These are phyloP conservation scores for Dasypus novemcinctus DNA, from an alignment of 2,113 vertebrate species.

Conservation along the genomic window DNA sequence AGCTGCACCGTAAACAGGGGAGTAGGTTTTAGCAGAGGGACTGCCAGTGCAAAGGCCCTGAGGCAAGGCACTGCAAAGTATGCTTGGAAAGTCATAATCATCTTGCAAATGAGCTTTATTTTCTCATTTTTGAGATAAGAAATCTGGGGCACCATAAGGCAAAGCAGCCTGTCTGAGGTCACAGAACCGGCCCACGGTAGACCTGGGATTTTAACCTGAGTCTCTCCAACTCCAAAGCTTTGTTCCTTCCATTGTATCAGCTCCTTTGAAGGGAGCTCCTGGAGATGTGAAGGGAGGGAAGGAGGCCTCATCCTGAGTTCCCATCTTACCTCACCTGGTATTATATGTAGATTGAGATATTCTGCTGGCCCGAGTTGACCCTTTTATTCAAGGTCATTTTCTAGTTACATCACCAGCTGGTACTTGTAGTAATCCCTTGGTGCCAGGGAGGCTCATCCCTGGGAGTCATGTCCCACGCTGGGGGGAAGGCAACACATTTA, in stretches of 20 bases:
- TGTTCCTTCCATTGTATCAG: too few relatives aligned
- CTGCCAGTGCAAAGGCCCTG: neutral
- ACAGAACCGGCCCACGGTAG: neutral
- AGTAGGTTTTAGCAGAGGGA: neutral
- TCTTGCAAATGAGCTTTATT: neutral
- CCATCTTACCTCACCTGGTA: too few relatives aligned
- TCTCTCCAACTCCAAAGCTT: neutral
- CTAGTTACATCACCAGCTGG: too few relatives aligned
- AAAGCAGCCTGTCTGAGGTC: neutral
- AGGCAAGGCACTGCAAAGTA: neutral
- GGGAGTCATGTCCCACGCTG: too few relatives aligned
- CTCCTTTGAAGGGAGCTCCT: neutral
- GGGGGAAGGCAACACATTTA: too few relatives aligned
- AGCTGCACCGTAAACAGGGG: neutral
- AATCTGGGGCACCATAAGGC: neutral
- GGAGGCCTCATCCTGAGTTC: rapidly evolving
- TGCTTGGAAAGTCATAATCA: neutral
- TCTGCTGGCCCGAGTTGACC: too few relatives aligned
- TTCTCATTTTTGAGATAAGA: neutral
- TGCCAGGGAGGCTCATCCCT: too few relatives aligned
- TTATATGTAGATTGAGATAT: too few relatives aligned
- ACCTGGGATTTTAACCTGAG: neutral
- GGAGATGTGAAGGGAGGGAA: neutral
- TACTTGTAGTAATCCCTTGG: too few relatives aligned
- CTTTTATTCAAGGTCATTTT: too few relatives aligned